Conservation (phyloP, 1,140 invertebrate genomes). For the Bactericera cockerelli region DNA sequence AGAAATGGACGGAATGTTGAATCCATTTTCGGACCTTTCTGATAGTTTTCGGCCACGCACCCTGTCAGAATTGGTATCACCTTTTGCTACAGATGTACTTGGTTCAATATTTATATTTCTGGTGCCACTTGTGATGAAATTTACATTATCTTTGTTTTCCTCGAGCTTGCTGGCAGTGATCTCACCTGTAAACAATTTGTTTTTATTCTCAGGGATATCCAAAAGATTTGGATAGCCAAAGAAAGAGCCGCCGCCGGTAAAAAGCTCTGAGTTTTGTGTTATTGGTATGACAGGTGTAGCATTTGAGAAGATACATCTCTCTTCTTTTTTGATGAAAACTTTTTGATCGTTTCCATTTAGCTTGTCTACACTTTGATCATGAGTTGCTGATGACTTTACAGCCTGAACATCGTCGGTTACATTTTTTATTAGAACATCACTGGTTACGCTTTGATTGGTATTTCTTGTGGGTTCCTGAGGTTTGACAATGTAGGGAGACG, state of each 20-base stretch:
- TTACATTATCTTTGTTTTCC: too few relatives aligned
- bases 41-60: too few relatives aligned
- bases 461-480: too few relatives aligned
- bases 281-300: background rate
- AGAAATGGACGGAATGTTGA: conserved; percentile 6
- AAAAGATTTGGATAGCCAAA: background rate
- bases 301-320: background rate
- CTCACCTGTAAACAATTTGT: background rate
- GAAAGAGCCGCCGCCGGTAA: background rate
- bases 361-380: background rate
- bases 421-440: too few relatives aligned
- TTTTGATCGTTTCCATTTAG: background rate
- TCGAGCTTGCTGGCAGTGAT: too few relatives aligned
- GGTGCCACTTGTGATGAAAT: too few relatives aligned
- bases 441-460: too few relatives aligned
- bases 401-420: too few relatives aligned
- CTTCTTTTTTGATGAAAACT: background rate
- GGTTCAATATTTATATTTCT: too few relatives aligned
- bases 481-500: background rate
- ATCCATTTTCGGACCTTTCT: background rate
- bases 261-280: background rate
- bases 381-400: background rate
- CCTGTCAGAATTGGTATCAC: too few relatives aligned
- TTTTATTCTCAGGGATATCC: background rate
- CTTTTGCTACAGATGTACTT: too few relatives aligned